Base-by-base conservation (phyloP, 2,888 invertebrate species). In the Stenoptilia bipunctidactyla region DNA sequence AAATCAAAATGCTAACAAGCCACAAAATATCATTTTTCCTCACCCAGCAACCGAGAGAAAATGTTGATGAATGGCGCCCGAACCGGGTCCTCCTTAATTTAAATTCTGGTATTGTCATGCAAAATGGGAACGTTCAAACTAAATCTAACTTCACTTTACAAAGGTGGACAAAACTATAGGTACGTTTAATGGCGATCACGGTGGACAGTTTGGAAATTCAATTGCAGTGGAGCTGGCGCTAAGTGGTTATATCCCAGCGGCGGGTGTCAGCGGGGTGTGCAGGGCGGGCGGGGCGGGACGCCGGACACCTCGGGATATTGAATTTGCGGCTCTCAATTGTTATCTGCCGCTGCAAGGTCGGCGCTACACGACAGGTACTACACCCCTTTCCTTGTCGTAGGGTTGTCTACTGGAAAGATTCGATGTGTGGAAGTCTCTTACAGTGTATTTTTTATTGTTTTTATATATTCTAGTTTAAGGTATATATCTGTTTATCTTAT, bases 291-390 rank as follows among this genome's bases (percentile, higher is more conserved):
- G 45, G 51, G 53, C 56, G 56, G 55, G 56, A 61, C 58, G 61
- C 70, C n/a, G n/a, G n/a, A 72, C 76, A 79, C 79, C 77, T 77
- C 75, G 67, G 73, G 73, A 76, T 79, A 82, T 82, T 82, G 80
- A 79, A 80, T 80, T 77, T 77, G 80, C 66, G 68, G 63, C 61
- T 67, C 74, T 67, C 80, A 74, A 76, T 80, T 82, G 80, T 80
- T 80, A 79, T 80, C 79, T 68, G 69, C 55, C 68, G 62, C 61
- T 75, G 79, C 80, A 80, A 80, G 79, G 80, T 77, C 76, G 71
- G 54, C 55, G 56, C 61, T 56, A 20, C 20, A 20, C 47, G 56
- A 58, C 77, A 79, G 77, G 76, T 79, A 74, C 66, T 58, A 55
- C 56, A 53, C 58, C 70, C 79, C 76, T 77, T 77, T 75, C 72